These are phyloP conservation scores for Felis chaus DNA, from an alignment of 2,113 vertebrate species.

Conservation along the genomic window DNA sequence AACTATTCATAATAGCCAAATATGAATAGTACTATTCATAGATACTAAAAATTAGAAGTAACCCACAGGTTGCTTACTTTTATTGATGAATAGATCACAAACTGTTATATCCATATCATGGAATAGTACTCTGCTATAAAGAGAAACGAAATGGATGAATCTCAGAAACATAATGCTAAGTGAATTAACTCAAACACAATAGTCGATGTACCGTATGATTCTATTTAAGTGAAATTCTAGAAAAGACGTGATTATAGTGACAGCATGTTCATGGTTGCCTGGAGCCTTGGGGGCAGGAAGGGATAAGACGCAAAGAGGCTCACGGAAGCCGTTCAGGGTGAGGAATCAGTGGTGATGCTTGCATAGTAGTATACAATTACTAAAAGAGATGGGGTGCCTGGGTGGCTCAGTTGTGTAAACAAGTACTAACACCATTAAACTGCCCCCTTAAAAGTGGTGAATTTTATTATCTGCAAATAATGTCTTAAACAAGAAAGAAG, in stretches of 20 bases:
- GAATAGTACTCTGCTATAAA: not conserved
- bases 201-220: not conserved
- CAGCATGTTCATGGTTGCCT: not conserved
- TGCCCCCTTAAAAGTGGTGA: not conserved
- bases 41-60: not conserved
- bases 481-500: not conserved
- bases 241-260: not conserved
- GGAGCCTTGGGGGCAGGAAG: fast-evolving
- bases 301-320: not conserved
- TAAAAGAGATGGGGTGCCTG: not conserved
- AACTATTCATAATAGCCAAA: not conserved
- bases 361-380: not conserved
- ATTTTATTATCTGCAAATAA: not conserved
- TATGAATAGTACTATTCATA: not conserved
- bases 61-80: not conserved
- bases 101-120: not conserved
- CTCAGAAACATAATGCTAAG: not conserved
- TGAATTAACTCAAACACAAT: not conserved
- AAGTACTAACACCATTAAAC: not conserved
- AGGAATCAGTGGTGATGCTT: not conserved
- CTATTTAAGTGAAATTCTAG: not conserved
- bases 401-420: too few species aligned
- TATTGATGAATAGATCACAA: not conserved
- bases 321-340: not conserved
- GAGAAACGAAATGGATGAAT: not conserved